Conservation (phyloP, 1,140 invertebrate genomes). For the Anastatus disparis region DNA sequence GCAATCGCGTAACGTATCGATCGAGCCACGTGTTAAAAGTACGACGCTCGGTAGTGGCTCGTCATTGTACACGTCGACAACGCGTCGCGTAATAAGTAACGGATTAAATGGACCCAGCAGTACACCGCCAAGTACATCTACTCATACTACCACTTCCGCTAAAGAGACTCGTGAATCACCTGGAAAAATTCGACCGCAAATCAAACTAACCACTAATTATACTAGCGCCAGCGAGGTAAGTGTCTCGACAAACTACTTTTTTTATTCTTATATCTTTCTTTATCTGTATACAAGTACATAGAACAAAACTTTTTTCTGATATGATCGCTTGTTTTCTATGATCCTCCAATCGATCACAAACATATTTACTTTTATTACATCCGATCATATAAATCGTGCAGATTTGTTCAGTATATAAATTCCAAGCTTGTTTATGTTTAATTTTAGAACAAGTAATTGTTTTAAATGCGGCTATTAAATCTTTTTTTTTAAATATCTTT, state of each 20-base stretch:
- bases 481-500: too few species aligned
- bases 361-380: too few species aligned
- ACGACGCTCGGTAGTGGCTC: slow-evolving; percentile 39
- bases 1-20: slow-evolving; percentile 44
- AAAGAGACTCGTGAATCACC: slow-evolving; percentile 68
- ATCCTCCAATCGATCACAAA: too few species aligned
- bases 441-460: too few species aligned
- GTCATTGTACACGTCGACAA: slow-evolving; percentile 45
- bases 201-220: slow-evolving; percentile 68
- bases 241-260: neutral
- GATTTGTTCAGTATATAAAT: too few species aligned
- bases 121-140: slow-evolving; percentile 37
- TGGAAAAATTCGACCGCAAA: slow-evolving; percentile 67
- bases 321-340: too few species aligned
- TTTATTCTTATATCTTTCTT: too few species aligned
- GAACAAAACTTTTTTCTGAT: too few species aligned
- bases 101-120: slow-evolving; percentile 43
- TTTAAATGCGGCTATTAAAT: too few species aligned
- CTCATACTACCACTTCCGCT: slow-evolving; percentile 49
- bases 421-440: too few species aligned
- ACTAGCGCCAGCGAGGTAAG: slow-evolving; percentile 69
- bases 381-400: too few species aligned
- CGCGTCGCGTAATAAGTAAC: slow-evolving; percentile 48
- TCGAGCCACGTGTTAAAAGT: slow-evolving; percentile 46
- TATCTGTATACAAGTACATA: neutral